Evolutionary conservation across 2,113 vertebrate species (phyloP).

Genomic region (Oxyruncus cristatus): DNA sequence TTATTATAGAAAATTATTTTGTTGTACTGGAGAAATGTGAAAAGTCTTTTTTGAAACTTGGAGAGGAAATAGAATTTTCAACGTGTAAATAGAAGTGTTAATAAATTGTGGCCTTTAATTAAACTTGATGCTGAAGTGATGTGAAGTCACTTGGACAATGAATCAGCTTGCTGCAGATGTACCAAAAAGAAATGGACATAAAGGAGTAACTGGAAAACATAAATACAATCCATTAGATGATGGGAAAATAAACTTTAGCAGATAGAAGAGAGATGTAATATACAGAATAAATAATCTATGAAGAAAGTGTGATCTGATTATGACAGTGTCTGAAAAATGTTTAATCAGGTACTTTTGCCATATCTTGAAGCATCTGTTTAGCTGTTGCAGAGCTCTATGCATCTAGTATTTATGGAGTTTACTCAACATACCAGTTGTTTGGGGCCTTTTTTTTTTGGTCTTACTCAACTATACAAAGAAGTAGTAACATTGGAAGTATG

Average conservation of each 20-base stretch:
- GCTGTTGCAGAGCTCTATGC: background rate
- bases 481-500: background rate
- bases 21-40: background rate
- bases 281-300: background rate
- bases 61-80: background rate
- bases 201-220: background rate
- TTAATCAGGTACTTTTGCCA: background rate
- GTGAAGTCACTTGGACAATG: background rate
- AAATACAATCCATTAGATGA: background rate
- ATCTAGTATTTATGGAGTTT: background rate
- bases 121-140: background rate
- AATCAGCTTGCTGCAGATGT: background rate
- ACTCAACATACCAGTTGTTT: background rate
- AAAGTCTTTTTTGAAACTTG: background rate
- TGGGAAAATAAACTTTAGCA: background rate
- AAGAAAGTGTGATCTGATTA: background rate
- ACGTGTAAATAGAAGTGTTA: background rate
- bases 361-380: background rate
- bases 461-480: background rate
- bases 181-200: background rate
- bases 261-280: background rate
- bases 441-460: rapidly evolving
- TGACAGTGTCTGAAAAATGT: background rate
- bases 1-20: background rate
- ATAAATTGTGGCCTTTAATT: background rate